Conservation (phyloP, 1,140 invertebrate species). For the Atta colombica region DNA sequence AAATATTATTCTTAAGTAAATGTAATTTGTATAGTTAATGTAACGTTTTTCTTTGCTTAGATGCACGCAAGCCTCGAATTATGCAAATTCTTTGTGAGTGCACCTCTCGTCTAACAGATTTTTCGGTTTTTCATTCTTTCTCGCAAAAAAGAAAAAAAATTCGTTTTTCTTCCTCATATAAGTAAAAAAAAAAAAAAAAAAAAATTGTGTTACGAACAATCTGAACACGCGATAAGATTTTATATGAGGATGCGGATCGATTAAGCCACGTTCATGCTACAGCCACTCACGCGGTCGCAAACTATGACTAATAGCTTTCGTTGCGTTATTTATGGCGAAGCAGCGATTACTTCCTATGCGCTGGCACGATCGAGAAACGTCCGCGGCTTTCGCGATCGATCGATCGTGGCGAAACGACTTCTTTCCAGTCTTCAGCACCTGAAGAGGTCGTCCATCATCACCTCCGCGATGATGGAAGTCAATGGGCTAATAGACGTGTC, state of each 20-base stretch:
- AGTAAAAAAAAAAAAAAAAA: neutral
- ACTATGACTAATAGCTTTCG: constrained; percentile 70
- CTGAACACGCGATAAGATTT: constrained; percentile 47
- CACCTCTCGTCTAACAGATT: constrained; percentile 14
- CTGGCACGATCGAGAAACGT: constrained; percentile 54
- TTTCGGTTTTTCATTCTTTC: neutral
- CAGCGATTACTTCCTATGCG: constrained; percentile 65
- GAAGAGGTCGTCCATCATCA: constrained; percentile 59
- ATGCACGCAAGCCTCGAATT: neutral
- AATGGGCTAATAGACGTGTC: constrained; percentile 59
- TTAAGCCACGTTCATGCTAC: constrained; percentile 42
- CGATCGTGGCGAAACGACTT: constrained; percentile 63
- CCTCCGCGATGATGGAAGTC: constrained; percentile 52
- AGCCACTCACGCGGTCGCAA: constrained; percentile 39
- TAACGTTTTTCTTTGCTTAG: neutral
- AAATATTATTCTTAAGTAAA: neutral
- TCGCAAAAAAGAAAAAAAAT: neutral
- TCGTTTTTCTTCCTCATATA: neutral
- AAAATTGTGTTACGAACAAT: constrained; percentile 12
- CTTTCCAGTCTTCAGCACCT: constrained; percentile 58
- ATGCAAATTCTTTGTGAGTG: constrained; percentile 29
- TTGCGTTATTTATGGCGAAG: constrained; percentile 67
- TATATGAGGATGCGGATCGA: constrained; percentile 59
- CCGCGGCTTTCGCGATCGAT: constrained; percentile 61
- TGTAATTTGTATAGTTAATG: constrained; percentile 19